These are phyloP conservation scores for Eriocheir sinensis DNA, from an alignment of 1,140 invertebrate genomes.

Conservation along the genomic window DNA sequence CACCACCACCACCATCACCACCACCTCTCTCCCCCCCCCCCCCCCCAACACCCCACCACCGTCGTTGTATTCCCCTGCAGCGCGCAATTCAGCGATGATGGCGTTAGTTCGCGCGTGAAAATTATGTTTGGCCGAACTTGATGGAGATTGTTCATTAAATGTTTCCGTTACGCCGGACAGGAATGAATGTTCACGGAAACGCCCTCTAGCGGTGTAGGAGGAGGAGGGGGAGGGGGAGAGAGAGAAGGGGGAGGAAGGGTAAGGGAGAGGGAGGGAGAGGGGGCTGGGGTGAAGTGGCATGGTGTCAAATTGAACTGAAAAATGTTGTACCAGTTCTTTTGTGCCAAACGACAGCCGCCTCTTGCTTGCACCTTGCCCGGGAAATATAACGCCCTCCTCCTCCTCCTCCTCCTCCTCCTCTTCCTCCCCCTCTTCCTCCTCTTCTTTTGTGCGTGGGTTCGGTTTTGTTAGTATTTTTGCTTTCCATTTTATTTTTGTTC, in stretches of 20 bases:
- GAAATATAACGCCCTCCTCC: neutral
- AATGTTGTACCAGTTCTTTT: neutral
- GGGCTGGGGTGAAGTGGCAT: too few species aligned
- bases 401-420: neutral
- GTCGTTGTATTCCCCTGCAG: neutral
- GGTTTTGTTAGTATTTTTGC: too few species aligned
- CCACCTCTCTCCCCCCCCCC: too few species aligned
- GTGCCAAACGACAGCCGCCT: neutral
- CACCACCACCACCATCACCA: too few species aligned
- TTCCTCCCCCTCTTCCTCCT: neutral
- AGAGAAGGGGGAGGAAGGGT: neutral
- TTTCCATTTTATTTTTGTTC: too few species aligned
- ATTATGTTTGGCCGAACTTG: neutral
- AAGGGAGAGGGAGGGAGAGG: neutral
- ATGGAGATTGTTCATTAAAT: conserved; percentile 17
- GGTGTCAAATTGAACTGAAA: neutral
- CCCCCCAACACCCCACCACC: too few species aligned
- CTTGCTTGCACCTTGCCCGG: too few species aligned
- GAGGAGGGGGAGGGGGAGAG: neutral
- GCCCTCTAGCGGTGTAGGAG: neutral
- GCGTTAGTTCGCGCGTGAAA: neutral
- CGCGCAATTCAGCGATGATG: neutral
- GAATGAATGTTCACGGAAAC: neutral
- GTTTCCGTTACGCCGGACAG: neutral
- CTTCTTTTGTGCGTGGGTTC: too few species aligned